Evolutionary conservation across 2,113 vertebrate species (phyloP).

Genomic region (Mixornis gularis): DNA sequence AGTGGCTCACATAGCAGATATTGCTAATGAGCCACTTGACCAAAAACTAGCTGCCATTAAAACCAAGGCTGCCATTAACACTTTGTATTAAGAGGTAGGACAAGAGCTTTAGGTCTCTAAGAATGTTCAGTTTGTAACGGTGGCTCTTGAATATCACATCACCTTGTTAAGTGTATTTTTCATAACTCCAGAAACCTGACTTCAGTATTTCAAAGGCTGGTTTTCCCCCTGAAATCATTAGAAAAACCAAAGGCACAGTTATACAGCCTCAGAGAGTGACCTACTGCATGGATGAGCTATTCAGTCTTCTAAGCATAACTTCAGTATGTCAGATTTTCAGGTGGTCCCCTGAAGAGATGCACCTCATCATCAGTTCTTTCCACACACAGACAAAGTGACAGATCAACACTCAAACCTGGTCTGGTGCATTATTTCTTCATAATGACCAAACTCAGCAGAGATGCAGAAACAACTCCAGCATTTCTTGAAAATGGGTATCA

Average conservation of each 20-base stretch:
- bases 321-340: background rate
- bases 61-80: background rate
- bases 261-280: accelerated
- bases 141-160: background rate
- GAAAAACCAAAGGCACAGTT: background rate
- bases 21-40: background rate
- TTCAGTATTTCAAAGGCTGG: background rate
- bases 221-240: background rate
- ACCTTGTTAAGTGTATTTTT: background rate
- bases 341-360: background rate
- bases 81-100: background rate
- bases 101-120: background rate
- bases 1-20: background rate
- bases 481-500: background rate
- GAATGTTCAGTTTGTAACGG: background rate
- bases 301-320: background rate
- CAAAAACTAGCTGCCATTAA: background rate
- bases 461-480: background rate
- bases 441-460: background rate
- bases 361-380: background rate
- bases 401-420: background rate
- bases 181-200: background rate
- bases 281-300: background rate
- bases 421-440: background rate
- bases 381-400: background rate